Evolutionary conservation across 64 coral and sea anemone species (phyloP).

Genomic region (Trachythela sp.): DNA sequence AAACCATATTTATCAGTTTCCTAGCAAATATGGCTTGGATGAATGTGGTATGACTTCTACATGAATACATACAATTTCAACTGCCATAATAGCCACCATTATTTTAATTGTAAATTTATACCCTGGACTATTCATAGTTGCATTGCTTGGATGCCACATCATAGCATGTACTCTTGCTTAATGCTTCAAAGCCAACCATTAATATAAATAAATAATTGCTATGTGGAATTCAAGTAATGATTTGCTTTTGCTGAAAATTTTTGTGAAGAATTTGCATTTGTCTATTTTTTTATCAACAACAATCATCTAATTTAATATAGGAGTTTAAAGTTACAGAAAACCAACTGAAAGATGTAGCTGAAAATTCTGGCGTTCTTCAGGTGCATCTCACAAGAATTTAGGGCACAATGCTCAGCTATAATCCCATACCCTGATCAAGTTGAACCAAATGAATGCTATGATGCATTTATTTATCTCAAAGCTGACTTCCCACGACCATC

Average conservation of each 20-base stretch:
- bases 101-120: no score
- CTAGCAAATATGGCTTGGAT: not conserved
- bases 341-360: not conserved
- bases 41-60: not conserved
- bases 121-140: no score
- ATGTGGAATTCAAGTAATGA: not conserved
- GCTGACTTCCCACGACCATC: no score
- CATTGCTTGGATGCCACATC: no score
- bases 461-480: no score
- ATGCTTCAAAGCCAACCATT: not conserved
- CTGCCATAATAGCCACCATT: no score
- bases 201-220: no score
- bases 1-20: conserved; percentile 13
- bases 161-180: not conserved
- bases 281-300: no score
- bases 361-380: not conserved
- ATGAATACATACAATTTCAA: not conserved
- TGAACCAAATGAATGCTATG: no score
- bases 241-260: not conserved
- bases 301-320: no score
- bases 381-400: not conserved
- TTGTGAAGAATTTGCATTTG: not conserved
- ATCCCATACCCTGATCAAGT: no score
- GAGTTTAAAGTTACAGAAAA: not conserved
- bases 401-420: not conserved